Percentiles rank a stretch among this genome's conserved stretches.
Evolutionary conservation across 1,140 invertebrate genomes (phyloP).

Genomic region (Aphis gossypii): DNA sequence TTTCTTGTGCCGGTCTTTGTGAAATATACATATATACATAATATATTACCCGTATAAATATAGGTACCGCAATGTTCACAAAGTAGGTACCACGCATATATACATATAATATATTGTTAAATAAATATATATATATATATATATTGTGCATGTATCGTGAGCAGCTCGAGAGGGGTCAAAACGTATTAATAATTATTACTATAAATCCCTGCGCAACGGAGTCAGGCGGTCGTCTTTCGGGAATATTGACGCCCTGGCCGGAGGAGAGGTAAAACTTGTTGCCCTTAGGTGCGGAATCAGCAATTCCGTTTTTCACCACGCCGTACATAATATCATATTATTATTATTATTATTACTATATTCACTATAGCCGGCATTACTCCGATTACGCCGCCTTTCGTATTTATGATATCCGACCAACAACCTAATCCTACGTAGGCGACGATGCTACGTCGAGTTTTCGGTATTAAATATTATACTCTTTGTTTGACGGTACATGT

Average conservation of each 20-base stretch:
- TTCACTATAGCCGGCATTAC: neutral
- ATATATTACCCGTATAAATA: neutral
- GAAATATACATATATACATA: too few relatives aligned
- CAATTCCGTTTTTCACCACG: neutral
- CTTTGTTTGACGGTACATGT: too few relatives aligned
- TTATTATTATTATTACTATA: neutral
- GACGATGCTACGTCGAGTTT: neutral
- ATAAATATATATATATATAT: neutral
- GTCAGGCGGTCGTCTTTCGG: neutral
- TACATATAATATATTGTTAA: neutral
- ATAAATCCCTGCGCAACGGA: neutral
- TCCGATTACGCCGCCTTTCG: neutral
- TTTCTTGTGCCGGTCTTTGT: too few relatives aligned
- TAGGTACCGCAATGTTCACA: neutral
- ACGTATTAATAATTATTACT: constrained; percentile 2
- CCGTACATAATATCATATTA: neutral
- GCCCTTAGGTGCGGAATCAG: neutral
- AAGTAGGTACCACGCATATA: neutral
- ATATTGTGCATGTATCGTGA: neutral
- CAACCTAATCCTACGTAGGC: too few relatives aligned
- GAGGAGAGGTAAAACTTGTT: neutral
- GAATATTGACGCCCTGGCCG: neutral
- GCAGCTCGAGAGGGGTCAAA: neutral
- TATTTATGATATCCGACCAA: neutral
- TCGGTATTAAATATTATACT: neutral